Evolutionary conservation across 92 coral and sea anemone species (phyloP).

Genomic region (Porites cylindrica): DNA sequence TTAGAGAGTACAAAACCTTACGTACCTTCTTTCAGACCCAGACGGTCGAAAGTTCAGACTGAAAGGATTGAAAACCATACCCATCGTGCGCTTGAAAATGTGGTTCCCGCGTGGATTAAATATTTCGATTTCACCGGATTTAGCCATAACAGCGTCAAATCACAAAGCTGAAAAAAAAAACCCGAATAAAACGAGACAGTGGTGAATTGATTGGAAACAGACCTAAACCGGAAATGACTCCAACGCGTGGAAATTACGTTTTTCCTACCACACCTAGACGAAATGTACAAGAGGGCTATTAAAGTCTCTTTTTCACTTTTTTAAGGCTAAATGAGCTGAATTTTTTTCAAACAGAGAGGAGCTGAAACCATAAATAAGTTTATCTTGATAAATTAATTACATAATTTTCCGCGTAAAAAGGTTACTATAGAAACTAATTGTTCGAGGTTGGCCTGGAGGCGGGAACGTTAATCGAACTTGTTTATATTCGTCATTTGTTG

Average conservation of each 20-base stretch:
- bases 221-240: neutral
- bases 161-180: no score
- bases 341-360: neutral
- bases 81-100: no score
- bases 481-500: slow-evolving; percentile 42
- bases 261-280: slow-evolving; percentile 16
- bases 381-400: neutral
- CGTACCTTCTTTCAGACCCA: no score
- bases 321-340: neutral
- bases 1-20: no score
- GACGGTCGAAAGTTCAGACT: no score
- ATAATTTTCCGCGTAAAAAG: slow-evolving; percentile 6
- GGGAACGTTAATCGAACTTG: slow-evolving; percentile 20
- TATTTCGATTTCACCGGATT: no score
- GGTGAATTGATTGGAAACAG: neutral
- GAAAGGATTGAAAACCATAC: no score
- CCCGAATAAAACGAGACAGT: no score
- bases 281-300: no score
- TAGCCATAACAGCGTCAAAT: no score
- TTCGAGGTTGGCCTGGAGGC: slow-evolving; percentile 32
- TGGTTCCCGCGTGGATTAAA: no score
- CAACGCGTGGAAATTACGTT: neutral
- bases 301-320: no score
- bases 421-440: slow-evolving; percentile 47
- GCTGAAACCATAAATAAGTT: neutral